Conservation (phyloP, 1,140 invertebrate species). For the Habropoda laboriosa region DNA sequence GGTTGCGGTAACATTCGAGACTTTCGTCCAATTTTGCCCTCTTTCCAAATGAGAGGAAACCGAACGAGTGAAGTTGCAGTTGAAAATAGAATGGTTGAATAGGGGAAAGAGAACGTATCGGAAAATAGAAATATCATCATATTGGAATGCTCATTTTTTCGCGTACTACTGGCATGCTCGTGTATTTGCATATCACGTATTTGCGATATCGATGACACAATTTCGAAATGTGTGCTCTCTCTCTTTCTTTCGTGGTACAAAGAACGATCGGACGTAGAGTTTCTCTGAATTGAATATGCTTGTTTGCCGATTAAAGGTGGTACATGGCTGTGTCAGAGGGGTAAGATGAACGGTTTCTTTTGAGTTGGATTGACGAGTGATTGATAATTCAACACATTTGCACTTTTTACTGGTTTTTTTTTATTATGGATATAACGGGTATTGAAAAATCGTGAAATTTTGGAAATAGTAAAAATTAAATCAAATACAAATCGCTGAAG, state of each 20-base stretch:
- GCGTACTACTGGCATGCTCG: not conserved
- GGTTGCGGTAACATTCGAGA: conserved; percentile 21
- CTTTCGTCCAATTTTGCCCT: not conserved
- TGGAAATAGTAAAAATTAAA: too few species aligned
- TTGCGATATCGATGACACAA: not conserved
- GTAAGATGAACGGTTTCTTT: too few species aligned
- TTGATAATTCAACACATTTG: too few species aligned
- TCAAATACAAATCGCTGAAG: too few species aligned
- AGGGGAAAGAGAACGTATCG: not conserved
- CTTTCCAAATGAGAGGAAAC: not conserved
- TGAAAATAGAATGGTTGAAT: not conserved
- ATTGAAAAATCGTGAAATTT: too few species aligned
- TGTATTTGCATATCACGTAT: not conserved
- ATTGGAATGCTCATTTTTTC: not conserved
- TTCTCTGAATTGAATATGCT: not conserved
- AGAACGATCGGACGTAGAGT: not conserved
- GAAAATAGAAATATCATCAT: not conserved
- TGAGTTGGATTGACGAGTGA: too few species aligned
- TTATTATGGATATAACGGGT: too few species aligned
- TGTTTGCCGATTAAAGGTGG: not conserved
- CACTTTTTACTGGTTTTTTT: too few species aligned
- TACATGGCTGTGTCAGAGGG: too few species aligned
- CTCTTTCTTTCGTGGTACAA: not conserved
- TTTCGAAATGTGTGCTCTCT: not conserved
- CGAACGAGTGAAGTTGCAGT: conserved; percentile 19